Conservation (phyloP, 2,888 invertebrate species). For the Epinotia brunnichana region DNA sequence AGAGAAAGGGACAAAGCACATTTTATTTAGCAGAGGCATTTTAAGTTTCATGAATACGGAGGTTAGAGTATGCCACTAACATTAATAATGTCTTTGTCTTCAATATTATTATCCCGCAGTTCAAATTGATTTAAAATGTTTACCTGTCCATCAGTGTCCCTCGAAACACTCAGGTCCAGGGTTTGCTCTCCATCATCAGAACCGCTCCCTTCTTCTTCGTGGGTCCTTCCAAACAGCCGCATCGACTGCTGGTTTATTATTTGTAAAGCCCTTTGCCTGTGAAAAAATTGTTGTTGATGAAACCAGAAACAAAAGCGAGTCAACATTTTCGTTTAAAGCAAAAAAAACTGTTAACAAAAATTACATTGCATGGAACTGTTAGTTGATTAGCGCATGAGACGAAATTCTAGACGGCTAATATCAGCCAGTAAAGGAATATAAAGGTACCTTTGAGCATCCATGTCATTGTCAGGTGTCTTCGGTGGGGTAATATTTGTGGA, state of each 20-base stretch:
- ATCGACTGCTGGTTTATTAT: constrained; percentile 79
- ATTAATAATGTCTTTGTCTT: too few relatives aligned
- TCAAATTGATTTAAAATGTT: not conserved
- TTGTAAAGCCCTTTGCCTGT: constrained; percentile 78
- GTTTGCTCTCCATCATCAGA: constrained; percentile 82
- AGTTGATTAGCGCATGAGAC: not conserved
- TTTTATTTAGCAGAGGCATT: too few relatives aligned
- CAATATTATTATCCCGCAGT: too few relatives aligned
- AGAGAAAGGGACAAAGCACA: too few relatives aligned
- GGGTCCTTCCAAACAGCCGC: constrained; percentile 72
- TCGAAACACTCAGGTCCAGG: constrained; percentile 78
- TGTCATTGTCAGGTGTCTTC: constrained; percentile 79
- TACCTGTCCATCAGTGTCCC: constrained; percentile 81
- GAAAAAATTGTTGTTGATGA: not conserved
- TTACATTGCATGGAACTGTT: too few relatives aligned
- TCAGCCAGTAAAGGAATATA: not conserved
- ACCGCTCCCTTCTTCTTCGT: constrained; percentile 78
- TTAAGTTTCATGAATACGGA: too few relatives aligned
- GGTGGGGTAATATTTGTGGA: constrained; percentile 80
- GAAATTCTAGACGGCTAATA: not conserved
- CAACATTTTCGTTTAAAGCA: not conserved
- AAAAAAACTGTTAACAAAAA: too few relatives aligned
- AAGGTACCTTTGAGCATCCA: constrained; percentile 73
- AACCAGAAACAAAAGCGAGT: not conserved
- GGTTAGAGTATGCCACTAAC: too few relatives aligned